Evolutionary conservation across 2,888 invertebrate genomes (phyloP).

Genomic region (Lepidochitona cinerea): DNA sequence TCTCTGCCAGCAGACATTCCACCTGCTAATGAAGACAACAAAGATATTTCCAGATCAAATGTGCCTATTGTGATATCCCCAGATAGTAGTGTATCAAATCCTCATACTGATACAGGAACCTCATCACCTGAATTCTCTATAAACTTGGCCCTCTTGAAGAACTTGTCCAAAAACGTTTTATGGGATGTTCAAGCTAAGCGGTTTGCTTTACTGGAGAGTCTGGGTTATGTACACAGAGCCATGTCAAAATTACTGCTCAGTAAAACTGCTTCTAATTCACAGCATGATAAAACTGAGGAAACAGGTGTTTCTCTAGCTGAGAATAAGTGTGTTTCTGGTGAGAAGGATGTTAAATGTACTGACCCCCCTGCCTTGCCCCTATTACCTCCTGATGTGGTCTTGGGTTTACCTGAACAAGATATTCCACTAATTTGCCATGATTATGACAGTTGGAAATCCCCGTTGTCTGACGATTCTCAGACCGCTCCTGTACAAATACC

Average conservation of each 20-base stretch:
- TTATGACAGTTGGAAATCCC: background rate
- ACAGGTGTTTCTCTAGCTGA: background rate
- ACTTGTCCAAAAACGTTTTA: constrained; percentile 51
- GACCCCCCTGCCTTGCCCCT: background rate
- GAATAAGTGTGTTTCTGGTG: background rate
- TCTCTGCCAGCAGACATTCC: background rate
- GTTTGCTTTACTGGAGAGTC: constrained; percentile 56
- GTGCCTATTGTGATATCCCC: background rate
- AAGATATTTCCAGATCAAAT: background rate
- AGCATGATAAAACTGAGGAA: background rate
- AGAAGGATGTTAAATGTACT: background rate
- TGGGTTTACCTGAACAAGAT: background rate
- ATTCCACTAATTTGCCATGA: background rate
- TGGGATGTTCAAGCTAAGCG: constrained; percentile 63
- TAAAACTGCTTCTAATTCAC: constrained; percentile 23
- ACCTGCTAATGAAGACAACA: background rate
- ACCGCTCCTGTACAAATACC: background rate
- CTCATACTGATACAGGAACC: background rate
- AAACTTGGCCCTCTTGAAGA: background rate
- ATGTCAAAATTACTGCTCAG: constrained; percentile 57
- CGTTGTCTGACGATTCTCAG: background rate
- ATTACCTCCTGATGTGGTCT: background rate
- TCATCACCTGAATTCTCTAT: background rate
- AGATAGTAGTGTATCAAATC: background rate
- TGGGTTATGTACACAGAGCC: constrained; percentile 60